A percentile compares a stretch with the other conserved stretches of the same genome.
These are phyloP conservation scores for Macrosoma leucophasiata DNA, from an alignment of 2,888 invertebrate genomes.

Conservation along the genomic window DNA sequence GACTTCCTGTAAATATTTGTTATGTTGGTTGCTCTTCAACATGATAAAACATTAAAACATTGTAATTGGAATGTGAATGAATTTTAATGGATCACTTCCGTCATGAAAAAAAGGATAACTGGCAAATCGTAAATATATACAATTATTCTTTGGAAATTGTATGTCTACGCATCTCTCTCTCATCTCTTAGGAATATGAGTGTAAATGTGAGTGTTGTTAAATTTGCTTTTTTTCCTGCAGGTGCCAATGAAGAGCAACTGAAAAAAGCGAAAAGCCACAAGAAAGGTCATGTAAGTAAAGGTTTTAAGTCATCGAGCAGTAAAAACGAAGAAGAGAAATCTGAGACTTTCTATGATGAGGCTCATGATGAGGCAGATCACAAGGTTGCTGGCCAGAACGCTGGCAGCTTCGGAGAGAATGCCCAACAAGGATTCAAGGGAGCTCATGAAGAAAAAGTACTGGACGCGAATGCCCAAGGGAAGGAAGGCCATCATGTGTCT, in stretches of 20 bases:
- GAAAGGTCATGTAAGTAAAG: constrained; percentile 79
- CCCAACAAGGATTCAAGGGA: constrained; percentile 75
- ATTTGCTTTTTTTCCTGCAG: no score
- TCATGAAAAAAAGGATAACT: no score
- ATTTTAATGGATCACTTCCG: no score
- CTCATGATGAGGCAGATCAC: constrained; percentile 78
- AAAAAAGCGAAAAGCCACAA: constrained; percentile 77
- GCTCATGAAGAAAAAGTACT: constrained; percentile 76
- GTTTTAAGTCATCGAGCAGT: constrained; percentile 79
- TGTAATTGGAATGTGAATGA: no score
- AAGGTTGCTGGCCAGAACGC: constrained; percentile 73
- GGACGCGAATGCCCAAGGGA: constrained; percentile 73
- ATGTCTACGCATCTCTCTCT: no score
- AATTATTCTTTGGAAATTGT: no score
- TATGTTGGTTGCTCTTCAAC: no score
- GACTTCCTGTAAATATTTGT: no score
- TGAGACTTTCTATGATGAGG: constrained; percentile 79
- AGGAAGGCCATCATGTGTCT: constrained; percentile 75
- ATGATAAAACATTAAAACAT: no score
- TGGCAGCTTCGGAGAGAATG: constrained; percentile 75
- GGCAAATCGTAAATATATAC: no score
- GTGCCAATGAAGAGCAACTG: constrained; percentile 72
- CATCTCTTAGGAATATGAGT: no score
- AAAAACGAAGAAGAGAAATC: constrained; percentile 80
- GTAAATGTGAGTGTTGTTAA: no score